Conservation (phyloP, 1,140 invertebrate species). For the Drosophila virilis region DNA sequence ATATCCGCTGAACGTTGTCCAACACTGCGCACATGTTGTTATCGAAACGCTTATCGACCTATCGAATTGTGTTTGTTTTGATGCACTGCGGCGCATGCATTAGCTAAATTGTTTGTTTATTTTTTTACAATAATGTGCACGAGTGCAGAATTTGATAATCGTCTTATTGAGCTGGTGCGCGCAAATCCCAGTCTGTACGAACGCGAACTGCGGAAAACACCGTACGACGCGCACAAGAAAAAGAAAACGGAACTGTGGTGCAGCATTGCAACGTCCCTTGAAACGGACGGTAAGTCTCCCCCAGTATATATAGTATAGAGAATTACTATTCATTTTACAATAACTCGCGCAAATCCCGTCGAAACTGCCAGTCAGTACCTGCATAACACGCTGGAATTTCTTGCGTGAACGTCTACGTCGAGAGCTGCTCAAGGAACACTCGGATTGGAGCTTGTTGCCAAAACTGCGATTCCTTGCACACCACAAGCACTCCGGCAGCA, state of each 20-base stretch:
- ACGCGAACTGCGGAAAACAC: conserved; percentile 48
- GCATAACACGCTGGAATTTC: conserved; percentile 67
- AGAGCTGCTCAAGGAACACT: conserved; percentile 59
- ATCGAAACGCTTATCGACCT: conserved; percentile 19
- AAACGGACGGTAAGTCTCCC: conserved; percentile 56
- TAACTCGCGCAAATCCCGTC: background rate
- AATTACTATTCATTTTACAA: background rate
- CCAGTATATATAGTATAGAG: background rate
- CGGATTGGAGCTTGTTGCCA: conserved; percentile 65
- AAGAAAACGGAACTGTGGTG: conserved; percentile 63
- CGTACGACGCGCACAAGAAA: conserved; percentile 55
- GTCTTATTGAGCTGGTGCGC: conserved; percentile 63
- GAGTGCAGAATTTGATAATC: conserved; percentile 48
- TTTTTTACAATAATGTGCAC: conserved; percentile 29
- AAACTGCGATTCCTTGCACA: conserved; percentile 60
- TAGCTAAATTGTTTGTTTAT: conserved; percentile 15
- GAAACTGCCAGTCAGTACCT: conserved; percentile 45
- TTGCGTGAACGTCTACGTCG: conserved; percentile 50
- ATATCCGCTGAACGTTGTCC: background rate
- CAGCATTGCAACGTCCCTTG: conserved; percentile 65
- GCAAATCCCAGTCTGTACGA: conserved; percentile 66
- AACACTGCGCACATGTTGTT: conserved; percentile 3
- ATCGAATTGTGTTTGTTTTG: conserved; percentile 41
- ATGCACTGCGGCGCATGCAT: conserved; percentile 5
- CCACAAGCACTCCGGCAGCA: conserved; percentile 25